Evolutionary conservation across 2,113 vertebrate species (phyloP).

Genomic region (Menidia beryllina): DNA sequence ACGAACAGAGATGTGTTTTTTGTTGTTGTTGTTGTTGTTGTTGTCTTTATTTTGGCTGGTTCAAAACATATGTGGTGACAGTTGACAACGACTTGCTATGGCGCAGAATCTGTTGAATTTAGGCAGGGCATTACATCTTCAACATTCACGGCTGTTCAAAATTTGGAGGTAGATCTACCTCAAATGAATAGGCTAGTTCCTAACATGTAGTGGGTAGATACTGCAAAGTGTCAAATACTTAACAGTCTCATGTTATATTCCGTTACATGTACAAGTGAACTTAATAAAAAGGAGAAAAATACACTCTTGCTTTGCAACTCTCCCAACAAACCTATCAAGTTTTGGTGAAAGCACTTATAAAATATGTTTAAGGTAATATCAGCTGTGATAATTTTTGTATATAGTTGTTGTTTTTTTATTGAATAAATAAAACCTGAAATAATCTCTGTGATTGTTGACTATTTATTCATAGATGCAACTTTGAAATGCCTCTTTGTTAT

Average conservation of each 20-base stretch:
- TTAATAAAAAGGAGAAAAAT: not conserved
- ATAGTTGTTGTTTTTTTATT: constrained; percentile 59
- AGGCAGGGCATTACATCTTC: not conserved
- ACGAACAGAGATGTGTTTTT: constrained; percentile 1
- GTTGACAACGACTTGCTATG: not conserved
- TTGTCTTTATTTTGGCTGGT: constrained; percentile 61
- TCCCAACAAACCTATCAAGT: not conserved
- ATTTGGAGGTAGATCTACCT: not conserved
- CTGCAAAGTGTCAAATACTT: not conserved
- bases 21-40: constrained; percentile 1
- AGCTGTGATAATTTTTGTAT: constrained; percentile 33
- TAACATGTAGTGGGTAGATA: not conserved
- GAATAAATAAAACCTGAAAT: constrained; percentile 32
- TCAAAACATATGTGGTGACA: constrained; percentile 35
- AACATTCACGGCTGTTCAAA: not conserved
- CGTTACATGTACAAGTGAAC: constrained; percentile 33
- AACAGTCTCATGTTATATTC: constrained; percentile 9
- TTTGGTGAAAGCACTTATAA: constrained; percentile 16
- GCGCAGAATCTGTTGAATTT: not conserved
- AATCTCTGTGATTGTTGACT: constrained; percentile 5
- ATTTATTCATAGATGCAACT: not conserved
- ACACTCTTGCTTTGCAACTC: not conserved
- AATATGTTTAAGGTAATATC: not conserved
- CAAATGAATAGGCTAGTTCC: not conserved
- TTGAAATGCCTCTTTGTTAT: not conserved